Evolutionary conservation across 1,140 invertebrate species (phyloP), one percentile per base, ranked within the genome.

Genomic region (Artemia franciscana): DNA sequence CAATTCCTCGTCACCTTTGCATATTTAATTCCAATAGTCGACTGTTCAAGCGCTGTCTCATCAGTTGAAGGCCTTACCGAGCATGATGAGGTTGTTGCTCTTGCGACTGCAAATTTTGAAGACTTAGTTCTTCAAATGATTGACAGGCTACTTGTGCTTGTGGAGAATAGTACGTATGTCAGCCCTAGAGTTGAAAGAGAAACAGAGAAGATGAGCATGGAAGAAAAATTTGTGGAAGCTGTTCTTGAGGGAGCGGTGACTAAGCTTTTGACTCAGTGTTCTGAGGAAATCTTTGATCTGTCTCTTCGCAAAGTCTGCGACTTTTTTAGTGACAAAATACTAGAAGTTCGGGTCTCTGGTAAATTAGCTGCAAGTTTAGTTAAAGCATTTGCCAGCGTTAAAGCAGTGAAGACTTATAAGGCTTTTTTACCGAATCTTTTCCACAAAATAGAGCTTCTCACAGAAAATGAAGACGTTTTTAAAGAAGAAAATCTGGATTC

Each of bases 71-170:
- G 88, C 73, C 70, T 90, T 7, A 84, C 83, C 5, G 84, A 91
- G 67, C 78, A 84, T 60, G 86, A 91, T 67, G 76, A 80, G 61
- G 74, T 84, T 57, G 74, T 88, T 2, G 89, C 86, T 71, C 80
- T 83, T 65, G 81, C 83, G 18, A 88, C 88, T 0, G 84, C 84
- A 0, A 79, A 83, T 63, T 85, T 94, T 68, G 89, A 94, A 75
- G 85, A 88, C 69, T 92, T 94, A 71, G 79, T 92, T 3, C 68
- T 91, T 5, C 83, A 91, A 69, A 88, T 91, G 69, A 73, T 95
- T 59, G 88, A 92, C 66, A 81, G 80, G 57, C 72, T 85, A 61
- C 86, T 63, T 15, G 70, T 73, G 0, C 75, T 88, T 4, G 82
- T 90, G 62, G 85, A 90, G 67, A 85, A 80, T 2, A 83, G 80